phyloP scores from a whole-genome alignment of 2,113 vertebrate species.

The Trochalopteron elliotii region DNA sequence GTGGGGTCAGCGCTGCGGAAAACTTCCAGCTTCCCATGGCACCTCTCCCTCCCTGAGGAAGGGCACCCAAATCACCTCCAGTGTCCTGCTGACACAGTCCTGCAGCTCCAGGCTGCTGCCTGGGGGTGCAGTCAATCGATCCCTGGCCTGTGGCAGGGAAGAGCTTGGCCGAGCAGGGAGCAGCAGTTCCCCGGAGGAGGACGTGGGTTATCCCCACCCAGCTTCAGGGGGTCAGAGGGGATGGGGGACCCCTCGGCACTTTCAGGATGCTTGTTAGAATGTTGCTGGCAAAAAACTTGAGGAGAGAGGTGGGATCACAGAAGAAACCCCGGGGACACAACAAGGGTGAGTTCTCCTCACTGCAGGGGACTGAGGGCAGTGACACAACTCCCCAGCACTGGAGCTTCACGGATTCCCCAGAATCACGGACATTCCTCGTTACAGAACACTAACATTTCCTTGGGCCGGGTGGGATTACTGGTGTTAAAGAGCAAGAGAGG shows the following conservation, averaged over 20 bases:
- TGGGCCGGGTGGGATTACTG: neutral
- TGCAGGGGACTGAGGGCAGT: neutral
- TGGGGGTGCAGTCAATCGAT: neutral
- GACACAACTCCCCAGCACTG: accelerated
- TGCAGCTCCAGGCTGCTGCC: neutral
- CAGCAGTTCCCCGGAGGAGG: neutral
- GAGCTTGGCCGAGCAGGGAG: neutral
- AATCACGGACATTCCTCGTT: neutral
- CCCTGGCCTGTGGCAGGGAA: neutral
- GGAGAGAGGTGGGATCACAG: neutral
- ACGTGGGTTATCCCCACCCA: accelerated
- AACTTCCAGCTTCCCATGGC: neutral
- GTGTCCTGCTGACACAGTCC: neutral
- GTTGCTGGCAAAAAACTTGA: neutral
- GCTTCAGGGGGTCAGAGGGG: neutral
- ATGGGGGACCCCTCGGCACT: neutral
- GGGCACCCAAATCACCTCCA: neutral
- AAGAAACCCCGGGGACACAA: neutral
- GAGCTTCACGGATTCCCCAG: neutral
- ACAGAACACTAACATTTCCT: accelerated
- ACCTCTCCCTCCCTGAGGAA: neutral
- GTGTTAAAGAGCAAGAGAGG: neutral
- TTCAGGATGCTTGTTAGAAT: neutral
- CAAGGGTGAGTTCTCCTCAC: neutral
- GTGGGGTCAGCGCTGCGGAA: neutral